phyloP scores from a whole-genome alignment of 1,140 invertebrate genomes.

The Nasonia vitripennis region DNA sequence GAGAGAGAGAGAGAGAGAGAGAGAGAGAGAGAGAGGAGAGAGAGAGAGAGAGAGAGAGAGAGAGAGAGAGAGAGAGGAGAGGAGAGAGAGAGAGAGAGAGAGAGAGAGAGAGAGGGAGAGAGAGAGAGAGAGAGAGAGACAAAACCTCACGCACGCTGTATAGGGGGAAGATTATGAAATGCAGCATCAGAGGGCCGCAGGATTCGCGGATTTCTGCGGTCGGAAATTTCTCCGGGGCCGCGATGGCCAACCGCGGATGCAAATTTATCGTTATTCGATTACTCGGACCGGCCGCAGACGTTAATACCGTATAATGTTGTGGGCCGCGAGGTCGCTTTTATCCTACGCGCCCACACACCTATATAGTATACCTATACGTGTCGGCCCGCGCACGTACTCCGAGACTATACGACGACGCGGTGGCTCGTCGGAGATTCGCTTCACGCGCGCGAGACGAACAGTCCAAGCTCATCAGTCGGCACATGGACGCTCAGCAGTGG shows the following conservation, averaged over 20 bases:
- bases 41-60: not conserved
- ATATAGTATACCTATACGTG: not conserved
- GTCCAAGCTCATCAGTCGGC: conserved; percentile 23
- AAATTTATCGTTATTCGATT: conserved; percentile 75
- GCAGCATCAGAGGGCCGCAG: conserved; percentile 61
- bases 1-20: not conserved
- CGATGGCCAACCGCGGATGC: conserved; percentile 59
- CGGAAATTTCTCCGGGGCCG: conserved; percentile 2
- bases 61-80: not conserved
- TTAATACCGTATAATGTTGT: conserved; percentile 68
- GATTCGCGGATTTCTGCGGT: conserved; percentile 55
- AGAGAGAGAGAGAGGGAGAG: not conserved
- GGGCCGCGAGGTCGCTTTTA: not conserved
- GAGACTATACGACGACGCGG: not conserved
- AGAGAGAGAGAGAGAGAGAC: not conserved
- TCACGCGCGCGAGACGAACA: conserved; percentile 12
- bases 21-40: not conserved
- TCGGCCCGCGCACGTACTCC: not conserved
- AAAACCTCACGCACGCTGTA: too few species aligned
- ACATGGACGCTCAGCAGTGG: not conserved
- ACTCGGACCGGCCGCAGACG: conserved; percentile 69
- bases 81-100: not conserved
- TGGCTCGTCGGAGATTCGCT: not conserved
- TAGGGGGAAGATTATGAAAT: conserved; percentile 27
- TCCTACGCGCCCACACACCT: not conserved